phyloP scores from a whole-genome alignment of 2,113 vertebrate genomes.

The Poeciliopsis retropinna region DNA sequence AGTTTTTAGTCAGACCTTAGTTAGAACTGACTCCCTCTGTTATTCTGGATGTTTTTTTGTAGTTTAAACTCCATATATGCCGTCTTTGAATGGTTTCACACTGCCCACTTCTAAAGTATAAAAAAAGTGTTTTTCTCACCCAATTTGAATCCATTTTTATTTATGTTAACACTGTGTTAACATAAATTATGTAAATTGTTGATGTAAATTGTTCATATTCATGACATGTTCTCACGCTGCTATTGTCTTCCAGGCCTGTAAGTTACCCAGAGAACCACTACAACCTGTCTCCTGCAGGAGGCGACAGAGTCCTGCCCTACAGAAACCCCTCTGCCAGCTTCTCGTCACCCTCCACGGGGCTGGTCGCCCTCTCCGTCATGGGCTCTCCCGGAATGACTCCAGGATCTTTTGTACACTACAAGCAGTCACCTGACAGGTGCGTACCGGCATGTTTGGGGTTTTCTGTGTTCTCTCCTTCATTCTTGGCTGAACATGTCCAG shows the following conservation, averaged over 20 bases:
- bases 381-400: slow-evolving; percentile 65
- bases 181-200: too few species aligned
- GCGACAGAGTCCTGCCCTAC: slow-evolving; percentile 83
- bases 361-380: slow-evolving; percentile 56
- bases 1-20: too few species aligned
- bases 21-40: too few species aligned
- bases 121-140: neutral
- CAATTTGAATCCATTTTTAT: neutral
- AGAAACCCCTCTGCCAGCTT: slow-evolving; percentile 92
- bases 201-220: too few species aligned
- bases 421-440: slow-evolving; percentile 85
- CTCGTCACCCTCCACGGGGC: slow-evolving; percentile 80
- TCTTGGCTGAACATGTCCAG: slow-evolving; percentile 32
- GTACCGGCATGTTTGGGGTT: slow-evolving; percentile 14
- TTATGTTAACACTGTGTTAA: too few species aligned
- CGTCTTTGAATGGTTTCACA: neutral
- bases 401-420: slow-evolving; percentile 83
- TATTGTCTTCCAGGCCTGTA: slow-evolving; percentile 81
- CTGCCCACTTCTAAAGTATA: neutral
- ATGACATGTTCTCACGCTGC: neutral
- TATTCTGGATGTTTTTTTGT: too few species aligned
- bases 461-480: neutral
- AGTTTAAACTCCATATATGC: neutral
- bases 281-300: slow-evolving; percentile 79
- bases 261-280: slow-evolving; percentile 93